Conservation (phyloP, 2,113 vertebrate species). For the Bubalus kerabau region DNA sequence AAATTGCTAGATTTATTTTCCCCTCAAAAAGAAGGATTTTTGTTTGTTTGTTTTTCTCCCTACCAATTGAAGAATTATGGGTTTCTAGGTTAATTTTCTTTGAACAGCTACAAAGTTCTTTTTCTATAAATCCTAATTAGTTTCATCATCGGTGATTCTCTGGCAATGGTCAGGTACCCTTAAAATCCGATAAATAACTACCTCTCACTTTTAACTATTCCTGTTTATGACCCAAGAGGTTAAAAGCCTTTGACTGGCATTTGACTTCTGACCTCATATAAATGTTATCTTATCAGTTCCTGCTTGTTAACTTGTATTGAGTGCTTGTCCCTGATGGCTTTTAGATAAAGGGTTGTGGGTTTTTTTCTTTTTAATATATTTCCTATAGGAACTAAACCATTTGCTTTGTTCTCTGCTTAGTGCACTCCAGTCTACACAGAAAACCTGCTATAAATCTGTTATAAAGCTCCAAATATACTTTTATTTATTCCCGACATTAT, state of each 20-base stretch:
- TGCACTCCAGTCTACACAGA: constrained; percentile 63
- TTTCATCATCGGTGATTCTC: constrained; percentile 67
- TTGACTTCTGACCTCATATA: constrained; percentile 95
- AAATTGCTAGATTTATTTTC: constrained; percentile 34
- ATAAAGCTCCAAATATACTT: constrained; percentile 66
- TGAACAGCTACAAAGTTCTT: constrained; percentile 59
- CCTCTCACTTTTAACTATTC: constrained; percentile 84
- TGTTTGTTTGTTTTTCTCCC: constrained; percentile 53
- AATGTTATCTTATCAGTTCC: constrained; percentile 93
- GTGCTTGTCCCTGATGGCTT: constrained; percentile 87
- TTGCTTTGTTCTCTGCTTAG: constrained; percentile 74
- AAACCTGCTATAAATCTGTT: constrained; percentile 74
- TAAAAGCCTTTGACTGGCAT: constrained; percentile 93
- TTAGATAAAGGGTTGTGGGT: constrained; percentile 79
- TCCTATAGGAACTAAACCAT: constrained; percentile 78
- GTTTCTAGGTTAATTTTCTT: constrained; percentile 60
- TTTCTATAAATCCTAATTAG: constrained; percentile 76
- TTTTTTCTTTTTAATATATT: constrained; percentile 79
- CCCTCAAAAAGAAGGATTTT: neutral
- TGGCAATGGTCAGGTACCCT: constrained; percentile 73
- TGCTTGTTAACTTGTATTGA: constrained; percentile 90
- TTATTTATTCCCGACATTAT: constrained; percentile 35
- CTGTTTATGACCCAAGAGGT: constrained; percentile 93
- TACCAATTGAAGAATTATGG: constrained; percentile 31
- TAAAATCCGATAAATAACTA: constrained; percentile 83